Percentiles rank a stretch among this genome's conserved stretches.
phyloP scores from a whole-genome alignment of 2,113 vertebrate species.

The Etheostoma spectabile region DNA sequence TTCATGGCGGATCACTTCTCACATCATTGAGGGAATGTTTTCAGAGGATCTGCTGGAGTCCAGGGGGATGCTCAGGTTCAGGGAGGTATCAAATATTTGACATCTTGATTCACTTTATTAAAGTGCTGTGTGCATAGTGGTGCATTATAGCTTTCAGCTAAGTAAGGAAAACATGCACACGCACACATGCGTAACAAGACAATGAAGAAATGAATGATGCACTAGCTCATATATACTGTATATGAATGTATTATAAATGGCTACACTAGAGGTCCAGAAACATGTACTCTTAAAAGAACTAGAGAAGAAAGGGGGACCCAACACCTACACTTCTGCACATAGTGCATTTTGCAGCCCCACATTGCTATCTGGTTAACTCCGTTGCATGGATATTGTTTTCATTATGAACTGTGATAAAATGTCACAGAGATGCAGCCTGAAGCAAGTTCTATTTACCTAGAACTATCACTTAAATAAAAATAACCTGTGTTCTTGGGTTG shows the following conservation, averaged over 20 bases:
- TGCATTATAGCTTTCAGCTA: constrained; percentile 33
- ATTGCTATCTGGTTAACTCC: background rate
- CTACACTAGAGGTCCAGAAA: background rate
- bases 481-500: background rate
- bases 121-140: constrained; percentile 23
- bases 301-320: background rate
- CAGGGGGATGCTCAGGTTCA: constrained; percentile 26
- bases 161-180: constrained; percentile 12
- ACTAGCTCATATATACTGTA: background rate
- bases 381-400: background rate
- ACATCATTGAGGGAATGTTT: constrained; percentile 44
- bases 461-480: background rate
- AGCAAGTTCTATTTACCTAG: background rate
- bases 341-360: background rate
- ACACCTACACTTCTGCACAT: background rate
- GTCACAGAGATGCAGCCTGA: background rate
- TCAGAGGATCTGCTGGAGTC: constrained; percentile 50
- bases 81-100: constrained; percentile 62
- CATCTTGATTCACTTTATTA: constrained; percentile 65
- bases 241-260: background rate
- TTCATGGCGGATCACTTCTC: constrained; percentile 48
- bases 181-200: constrained; percentile 2
- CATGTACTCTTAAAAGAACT: background rate
- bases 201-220: background rate
- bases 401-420: background rate